A percentile compares a stretch with the other conserved stretches of the same genome.
phyloP scores from a whole-genome alignment of 1,140 invertebrate species.

The Grapholita molesta region DNA sequence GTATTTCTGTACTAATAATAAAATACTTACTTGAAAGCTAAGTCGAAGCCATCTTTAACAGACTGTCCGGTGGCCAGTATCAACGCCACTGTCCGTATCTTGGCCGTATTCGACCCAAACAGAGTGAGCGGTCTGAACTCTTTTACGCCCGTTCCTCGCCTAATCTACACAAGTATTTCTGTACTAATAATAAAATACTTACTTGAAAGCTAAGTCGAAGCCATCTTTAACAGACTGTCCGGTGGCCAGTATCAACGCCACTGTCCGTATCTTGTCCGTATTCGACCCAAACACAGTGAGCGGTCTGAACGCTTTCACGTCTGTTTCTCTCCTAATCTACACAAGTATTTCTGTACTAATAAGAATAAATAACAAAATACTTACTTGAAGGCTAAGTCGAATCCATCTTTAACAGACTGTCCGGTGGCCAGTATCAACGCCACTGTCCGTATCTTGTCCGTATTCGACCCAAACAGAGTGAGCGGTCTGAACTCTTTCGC shows the following conservation, averaged over 20 bases:
- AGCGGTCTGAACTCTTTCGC: conserved; percentile 75
- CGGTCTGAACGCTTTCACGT: conserved; percentile 65
- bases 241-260: conserved; percentile 81
- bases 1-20: too few relatives aligned
- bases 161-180: conserved; percentile 55
- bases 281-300: conserved; percentile 84
- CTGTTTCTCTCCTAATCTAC: neutral
- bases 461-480: conserved; percentile 83
- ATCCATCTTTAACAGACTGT: conserved; percentile 82
- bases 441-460: conserved; percentile 82
- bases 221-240: conserved; percentile 82
- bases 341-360: neutral
- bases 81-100: too few relatives aligned
- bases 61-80: too few relatives aligned
- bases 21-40: too few relatives aligned
- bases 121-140: conserved; percentile 80
- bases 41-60: too few relatives aligned
- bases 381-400: conserved; percentile 83
- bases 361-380: conserved; percentile 8
- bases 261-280: conserved; percentile 82
- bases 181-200: conserved; percentile 32
- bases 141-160: conserved; percentile 53
- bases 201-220: conserved; percentile 84
- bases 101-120: too few relatives aligned
- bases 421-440: conserved; percentile 82